Evolutionary conservation across 1,140 invertebrate species (phyloP).

Genomic region (Aphelenchoides besseyi): DNA sequence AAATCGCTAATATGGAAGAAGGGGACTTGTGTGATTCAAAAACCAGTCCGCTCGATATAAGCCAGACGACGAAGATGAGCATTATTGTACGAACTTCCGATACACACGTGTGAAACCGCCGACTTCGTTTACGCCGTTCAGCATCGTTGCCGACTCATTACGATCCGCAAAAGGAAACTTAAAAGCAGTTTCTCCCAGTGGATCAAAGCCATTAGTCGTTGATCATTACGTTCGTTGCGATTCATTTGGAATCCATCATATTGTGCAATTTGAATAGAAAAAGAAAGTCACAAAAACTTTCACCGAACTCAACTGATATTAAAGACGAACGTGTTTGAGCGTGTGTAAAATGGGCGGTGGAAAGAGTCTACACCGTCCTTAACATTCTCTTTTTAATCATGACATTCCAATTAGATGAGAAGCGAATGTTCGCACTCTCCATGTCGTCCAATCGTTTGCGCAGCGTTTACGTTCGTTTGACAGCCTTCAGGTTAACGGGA

Average conservation of each 20-base stretch:
- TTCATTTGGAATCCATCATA: no score
- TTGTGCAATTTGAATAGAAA: no score
- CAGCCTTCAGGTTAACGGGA: background rate
- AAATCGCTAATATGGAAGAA: background rate
- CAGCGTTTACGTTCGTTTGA: no score
- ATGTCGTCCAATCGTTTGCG: background rate
- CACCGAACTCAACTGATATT: no score
- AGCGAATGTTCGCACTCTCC: conserved; percentile 1
- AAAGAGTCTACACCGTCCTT: no score
- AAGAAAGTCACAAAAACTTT: no score
- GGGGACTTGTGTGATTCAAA: background rate
- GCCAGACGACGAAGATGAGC: background rate
- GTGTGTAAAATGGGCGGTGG: no score
- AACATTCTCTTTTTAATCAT: conserved; percentile 1
- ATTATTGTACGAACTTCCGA: background rate
- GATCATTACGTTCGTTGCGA: no score
- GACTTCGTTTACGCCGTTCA: no score
- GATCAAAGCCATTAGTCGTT: no score
- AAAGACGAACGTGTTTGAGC: no score
- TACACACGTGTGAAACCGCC: background rate
- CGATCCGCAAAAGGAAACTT: background rate
- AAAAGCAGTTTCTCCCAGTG: no score
- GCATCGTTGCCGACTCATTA: background rate
- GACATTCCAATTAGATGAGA: background rate
- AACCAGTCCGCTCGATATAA: background rate